Base-by-base conservation (phyloP, 2,797 vertebrate species). In the Amniataba percoides region DNA sequence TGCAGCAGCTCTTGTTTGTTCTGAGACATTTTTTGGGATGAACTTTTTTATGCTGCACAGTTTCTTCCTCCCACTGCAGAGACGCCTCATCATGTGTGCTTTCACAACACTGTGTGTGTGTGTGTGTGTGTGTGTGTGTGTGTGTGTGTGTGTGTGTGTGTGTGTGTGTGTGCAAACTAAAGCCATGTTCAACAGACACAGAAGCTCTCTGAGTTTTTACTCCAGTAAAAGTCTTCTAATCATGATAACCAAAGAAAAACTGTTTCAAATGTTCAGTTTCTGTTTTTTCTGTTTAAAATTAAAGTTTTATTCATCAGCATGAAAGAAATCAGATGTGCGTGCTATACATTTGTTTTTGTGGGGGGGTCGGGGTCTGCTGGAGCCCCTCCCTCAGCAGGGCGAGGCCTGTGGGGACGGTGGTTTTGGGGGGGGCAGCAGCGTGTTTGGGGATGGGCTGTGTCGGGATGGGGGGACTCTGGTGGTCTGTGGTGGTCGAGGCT, bases 321-420 rank as follows among this genome's bases (percentile, higher is more conserved):
- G 5, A 31, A 31, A 31, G 34, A 36, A 36, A 36, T 31, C 27
- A 3, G 3, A 31, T 31, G 5, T 31, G 5, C 27, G 5, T 31
- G 5, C 27, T 31, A 5, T 31, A 31, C 27, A 31, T 31, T 3
- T 31, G 40, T 42, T 55, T 42, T 51, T 25, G 15, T 36, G 60
- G 14, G 36, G 46, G 21, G 65, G 58, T 56, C 14, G 63, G 60
- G 58, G 64, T 60, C 60, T 80, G 66, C 76, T 18, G 75, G 71
- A 85, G 79, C 82, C 66, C 80, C 78, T 72, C 80, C 72, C 84
- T 83, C 75, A 34, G 74, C 58, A 75, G 80, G 86, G 76, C 56
- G 73, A 57, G 58, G 80, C 55, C 52, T 58, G 79, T 9, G 71
- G 25, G 0, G 16, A 5, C 16, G 10, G 39, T 49, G 51, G 61